Conservation (phyloP, 2,113 vertebrate genomes). For the Muntiacus muntjak region DNA sequence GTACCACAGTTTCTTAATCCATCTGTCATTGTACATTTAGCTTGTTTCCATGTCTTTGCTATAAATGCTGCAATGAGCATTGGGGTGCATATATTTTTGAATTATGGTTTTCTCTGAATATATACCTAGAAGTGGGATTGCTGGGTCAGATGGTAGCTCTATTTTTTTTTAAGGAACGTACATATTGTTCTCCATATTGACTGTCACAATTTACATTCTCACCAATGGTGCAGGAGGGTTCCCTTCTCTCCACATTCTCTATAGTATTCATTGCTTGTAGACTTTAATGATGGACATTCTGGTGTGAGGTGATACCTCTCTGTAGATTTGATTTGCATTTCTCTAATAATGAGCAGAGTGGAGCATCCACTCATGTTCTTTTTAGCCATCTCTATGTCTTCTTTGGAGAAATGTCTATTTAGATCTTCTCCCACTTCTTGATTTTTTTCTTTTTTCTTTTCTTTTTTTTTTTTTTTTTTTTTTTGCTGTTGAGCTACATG, state of each 20-base stretch:
- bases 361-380: background rate
- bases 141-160: background rate
- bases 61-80: background rate
- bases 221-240: background rate
- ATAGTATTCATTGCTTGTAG: background rate
- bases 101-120: background rate
- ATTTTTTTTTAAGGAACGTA: background rate
- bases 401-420: background rate
- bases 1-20: background rate
- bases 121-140: background rate
- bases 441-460: background rate
- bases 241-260: background rate
- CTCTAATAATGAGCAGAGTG: background rate
- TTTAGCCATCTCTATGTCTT: background rate
- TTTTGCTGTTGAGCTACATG: background rate
- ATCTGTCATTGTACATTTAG: background rate
- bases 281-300: background rate
- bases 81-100: background rate
- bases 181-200: background rate
- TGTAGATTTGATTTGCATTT: background rate
- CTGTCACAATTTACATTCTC: background rate
- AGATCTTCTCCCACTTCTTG: background rate
- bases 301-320: background rate
- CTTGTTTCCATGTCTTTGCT: background rate
- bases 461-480: accelerated